Evolutionary conservation across 2,888 invertebrate species (phyloP), one percentile per base, ranked within the genome.

Genomic region (Romanomermis culicivorax): DNA sequence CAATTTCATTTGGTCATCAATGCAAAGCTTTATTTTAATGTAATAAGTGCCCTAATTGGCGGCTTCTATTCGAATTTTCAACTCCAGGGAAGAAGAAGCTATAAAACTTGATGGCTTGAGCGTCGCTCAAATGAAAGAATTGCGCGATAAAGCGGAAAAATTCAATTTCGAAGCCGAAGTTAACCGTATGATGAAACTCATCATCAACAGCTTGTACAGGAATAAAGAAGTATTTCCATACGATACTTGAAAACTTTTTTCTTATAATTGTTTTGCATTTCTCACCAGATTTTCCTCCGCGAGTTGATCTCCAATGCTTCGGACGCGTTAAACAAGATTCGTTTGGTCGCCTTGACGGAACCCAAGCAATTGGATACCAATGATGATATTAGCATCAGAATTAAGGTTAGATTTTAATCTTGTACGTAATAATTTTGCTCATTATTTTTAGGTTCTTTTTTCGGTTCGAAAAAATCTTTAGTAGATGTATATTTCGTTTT

Each of bases 101-200:
- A 91, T 95, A 63, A 85, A 87, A 68, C 74, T 93, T 54, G 97
- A 97, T 75, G 87, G 85, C 2, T 75, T 97, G 57, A 93, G 83
- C 74, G 86, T 86, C 23, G 83, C 89, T 23, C 87, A 97, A 74
- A 76, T 89, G 69, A 85, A 85, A 64, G 86, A 93, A 74, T 72
- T 97, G 48, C 76, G 85, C 58, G 87, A 86, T 50, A 82, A 81
- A 60, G 81, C 91, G 1, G 74, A 75, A 62, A 75, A 75, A 64
- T 71, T 72, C 65, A 67, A 68, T 59, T 95, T 93, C 77, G 87
- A 97, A 75, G 91, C 97, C 0, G 97, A 97, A 75, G 97, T 99
- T 45, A 91, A 91, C 74, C 83, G 95, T 56, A 93, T 99, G 91
- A 99, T 97, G 97, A 99, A 97, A 73, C 79, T 97, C 57, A 97